phyloP scores from a whole-genome alignment of 2,888 invertebrate genomes.

The Plebejus anna region DNA sequence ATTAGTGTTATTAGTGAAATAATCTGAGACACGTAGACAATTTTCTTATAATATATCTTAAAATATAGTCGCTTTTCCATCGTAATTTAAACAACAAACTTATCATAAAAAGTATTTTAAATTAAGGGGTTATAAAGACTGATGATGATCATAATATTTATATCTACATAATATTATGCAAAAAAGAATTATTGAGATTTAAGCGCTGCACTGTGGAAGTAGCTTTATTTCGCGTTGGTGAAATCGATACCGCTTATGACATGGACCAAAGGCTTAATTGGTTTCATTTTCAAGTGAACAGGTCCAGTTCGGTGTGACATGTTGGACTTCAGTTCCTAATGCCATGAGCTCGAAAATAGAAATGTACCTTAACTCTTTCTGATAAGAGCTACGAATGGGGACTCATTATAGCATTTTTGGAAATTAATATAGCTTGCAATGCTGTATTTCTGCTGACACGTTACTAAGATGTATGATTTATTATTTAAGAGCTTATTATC shows the following conservation, averaged over 20 bases:
- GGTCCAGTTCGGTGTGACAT: slow-evolving; percentile 62
- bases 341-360: slow-evolving; percentile 36
- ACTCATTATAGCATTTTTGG: slow-evolving; percentile 28
- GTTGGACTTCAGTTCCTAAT: slow-evolving; percentile 57
- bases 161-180: too few relatives aligned
- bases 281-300: slow-evolving; percentile 77
- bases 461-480: not conserved
- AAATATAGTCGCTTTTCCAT: too few relatives aligned
- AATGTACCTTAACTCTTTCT: slow-evolving; percentile 45
- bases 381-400: slow-evolving; percentile 41
- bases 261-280: slow-evolving; percentile 63
- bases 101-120: too few relatives aligned
- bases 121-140: too few relatives aligned
- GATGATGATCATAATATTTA: too few relatives aligned
- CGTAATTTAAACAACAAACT: too few relatives aligned
- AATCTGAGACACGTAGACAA: too few relatives aligned
- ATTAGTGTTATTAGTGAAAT: too few relatives aligned
- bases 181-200: too few relatives aligned
- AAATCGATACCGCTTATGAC: slow-evolving; percentile 35
- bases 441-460: slow-evolving; percentile 16
- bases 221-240: not conserved
- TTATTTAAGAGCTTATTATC: not conserved
- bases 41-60: too few relatives aligned
- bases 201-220: not conserved
- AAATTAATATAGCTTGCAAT: slow-evolving; percentile 23